These are phyloP conservation scores for Platyura marginata DNA, from an alignment of 1,140 invertebrate genomes.

Conservation along the genomic window DNA sequence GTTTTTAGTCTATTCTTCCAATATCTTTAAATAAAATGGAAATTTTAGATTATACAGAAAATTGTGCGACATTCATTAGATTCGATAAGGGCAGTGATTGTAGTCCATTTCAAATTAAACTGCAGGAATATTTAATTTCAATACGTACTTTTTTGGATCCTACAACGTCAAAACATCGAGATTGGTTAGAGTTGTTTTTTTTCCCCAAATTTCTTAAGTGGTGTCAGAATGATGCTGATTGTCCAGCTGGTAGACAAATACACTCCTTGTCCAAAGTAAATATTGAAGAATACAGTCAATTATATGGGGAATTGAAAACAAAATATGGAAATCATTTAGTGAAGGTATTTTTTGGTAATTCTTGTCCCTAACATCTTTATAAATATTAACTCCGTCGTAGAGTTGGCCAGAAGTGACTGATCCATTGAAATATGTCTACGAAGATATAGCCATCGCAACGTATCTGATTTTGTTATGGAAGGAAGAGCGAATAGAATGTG, in stretches of 20 bases:
- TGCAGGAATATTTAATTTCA: neutral
- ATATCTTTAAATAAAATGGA: neutral
- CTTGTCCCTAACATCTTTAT: neutral
- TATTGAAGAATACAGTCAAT: conserved; percentile 44
- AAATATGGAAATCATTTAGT: conserved; percentile 61
- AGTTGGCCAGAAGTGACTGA: conserved; percentile 84
- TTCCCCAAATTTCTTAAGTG: conserved; percentile 9
- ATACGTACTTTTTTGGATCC: conserved; percentile 2
- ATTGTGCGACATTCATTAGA: neutral
- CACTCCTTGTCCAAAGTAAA: conserved; percentile 49
- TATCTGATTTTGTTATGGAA: conserved; percentile 76
- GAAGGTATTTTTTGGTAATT: conserved; percentile 26
- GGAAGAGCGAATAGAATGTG: conserved; percentile 25
- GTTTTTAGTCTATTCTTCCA: neutral
- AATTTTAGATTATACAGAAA: neutral
- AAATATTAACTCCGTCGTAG: conserved; percentile 19
- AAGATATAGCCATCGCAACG: conserved; percentile 87
- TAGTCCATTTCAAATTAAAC: neutral
- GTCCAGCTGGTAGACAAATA: conserved; percentile 8
- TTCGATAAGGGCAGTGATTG: neutral
- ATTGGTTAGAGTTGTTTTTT: too few relatives aligned
- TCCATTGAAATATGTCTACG: conserved; percentile 87
- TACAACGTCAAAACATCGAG: too few relatives aligned
- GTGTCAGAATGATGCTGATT: conserved; percentile 2
- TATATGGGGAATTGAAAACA: conserved; percentile 58